These are phyloP conservation scores for Mus musculus DNA, from an alignment of 2,113 vertebrate genomes.

Conservation along the genomic window DNA sequence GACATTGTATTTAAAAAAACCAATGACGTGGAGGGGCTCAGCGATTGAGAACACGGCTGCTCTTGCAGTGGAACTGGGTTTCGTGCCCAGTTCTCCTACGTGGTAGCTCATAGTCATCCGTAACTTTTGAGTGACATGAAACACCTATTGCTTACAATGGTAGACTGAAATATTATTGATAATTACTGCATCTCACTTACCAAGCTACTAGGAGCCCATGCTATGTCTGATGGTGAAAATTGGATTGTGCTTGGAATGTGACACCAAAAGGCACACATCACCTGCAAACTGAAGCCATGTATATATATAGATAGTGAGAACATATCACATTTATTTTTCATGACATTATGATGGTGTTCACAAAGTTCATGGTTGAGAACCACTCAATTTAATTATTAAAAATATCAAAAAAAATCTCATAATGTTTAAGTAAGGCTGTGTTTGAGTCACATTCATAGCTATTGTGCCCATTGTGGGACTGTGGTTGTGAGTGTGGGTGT, in stretches of 20 bases:
- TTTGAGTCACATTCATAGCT: not conserved
- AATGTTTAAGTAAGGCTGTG: not conserved
- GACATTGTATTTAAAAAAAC: not conserved
- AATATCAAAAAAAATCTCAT: not conserved
- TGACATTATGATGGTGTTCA: not conserved
- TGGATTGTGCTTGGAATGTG: not conserved
- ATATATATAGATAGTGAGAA: not conserved
- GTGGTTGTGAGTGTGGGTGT: not conserved
- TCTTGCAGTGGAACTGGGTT: not conserved
- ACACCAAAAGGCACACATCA: not conserved
- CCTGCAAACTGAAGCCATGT: not conserved
- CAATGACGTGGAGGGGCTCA: not conserved
- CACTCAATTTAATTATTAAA: not conserved
- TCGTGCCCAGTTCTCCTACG: not conserved
- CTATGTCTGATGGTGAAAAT: not conserved
- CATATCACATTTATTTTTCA: not conserved
- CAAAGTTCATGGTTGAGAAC: not conserved
- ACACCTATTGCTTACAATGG: not conserved
- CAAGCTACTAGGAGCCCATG: not conserved
- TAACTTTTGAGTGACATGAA: not conserved
- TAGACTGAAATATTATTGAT: not conserved
- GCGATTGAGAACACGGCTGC: not conserved
- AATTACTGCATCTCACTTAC: not conserved
- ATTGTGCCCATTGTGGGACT: not conserved
- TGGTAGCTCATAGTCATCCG: not conserved